Evolutionary conservation across 2,888 invertebrate genomes (phyloP), one percentile per base, ranked within the genome.

Genomic region (Heliconius ismenius): DNA sequence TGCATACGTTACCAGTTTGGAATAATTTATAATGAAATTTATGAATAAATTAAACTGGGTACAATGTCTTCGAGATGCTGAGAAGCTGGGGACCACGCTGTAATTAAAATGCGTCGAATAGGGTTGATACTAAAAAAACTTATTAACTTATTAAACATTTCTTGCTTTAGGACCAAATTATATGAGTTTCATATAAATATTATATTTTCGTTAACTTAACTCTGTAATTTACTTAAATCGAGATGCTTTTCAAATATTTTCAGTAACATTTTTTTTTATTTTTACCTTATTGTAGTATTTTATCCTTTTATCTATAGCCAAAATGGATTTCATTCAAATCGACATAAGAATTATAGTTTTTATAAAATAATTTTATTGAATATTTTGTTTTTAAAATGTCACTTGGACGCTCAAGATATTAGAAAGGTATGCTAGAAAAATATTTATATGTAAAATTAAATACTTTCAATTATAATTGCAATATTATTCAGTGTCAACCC

Each of bases 41-140:
- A 87, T 91, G 91, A 92, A 93, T 92, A 89, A 89, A 93, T 92
- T 93, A 92, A 86, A 81, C 82, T 78, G 77, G 85, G 87, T 84
- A 91, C 92, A 92, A 92, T 92, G 87, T 93, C 93, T 93, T 92
- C 81, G 84, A 89, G 88, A 83, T 81, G 83, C 83, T 62, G 73
- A 62, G 70, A 70, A 70, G 73, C 73, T 73, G 85, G 91, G 91
- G 91, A 90, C 86, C 89, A 88, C 88, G 88, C 83, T 86, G 87
- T 92, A 93, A 93, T 93, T 93, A 93, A 93, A 93, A 81, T 79
- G 75, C 75, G 73, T 74, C 67, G 4, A 63, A 32, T 80, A 84
- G 82, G 83, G 83, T 80, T 83, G 82, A 2, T 76, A 70, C 21
- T 60, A 18, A 21, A 18, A 18, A n/a, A n/a, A n/a, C n/a, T n/a